Conservation (phyloP, 2,888 invertebrate genomes). For the Coleophora flavipennella region DNA sequence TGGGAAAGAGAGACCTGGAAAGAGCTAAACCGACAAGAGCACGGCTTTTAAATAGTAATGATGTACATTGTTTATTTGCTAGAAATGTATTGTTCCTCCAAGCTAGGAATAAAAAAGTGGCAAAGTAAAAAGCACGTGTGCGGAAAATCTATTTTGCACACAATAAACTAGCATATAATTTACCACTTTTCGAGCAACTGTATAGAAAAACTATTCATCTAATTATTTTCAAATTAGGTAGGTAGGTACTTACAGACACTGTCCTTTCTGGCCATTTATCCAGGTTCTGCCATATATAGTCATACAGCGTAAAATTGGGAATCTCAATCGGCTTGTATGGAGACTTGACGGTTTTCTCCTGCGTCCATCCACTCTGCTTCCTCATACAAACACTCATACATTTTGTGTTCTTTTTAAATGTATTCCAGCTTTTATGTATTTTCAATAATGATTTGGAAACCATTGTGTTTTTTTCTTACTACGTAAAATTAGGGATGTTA, state of each 20-base stretch:
- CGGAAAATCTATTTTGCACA: too few species aligned
- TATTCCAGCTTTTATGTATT: constrained; percentile 28
- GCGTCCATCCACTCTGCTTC: constrained; percentile 43
- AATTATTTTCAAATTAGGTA: too few species aligned
- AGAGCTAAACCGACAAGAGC: too few species aligned
- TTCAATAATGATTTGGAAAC: constrained; percentile 19
- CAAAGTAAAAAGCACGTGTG: too few species aligned
- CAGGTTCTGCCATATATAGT: constrained; percentile 75
- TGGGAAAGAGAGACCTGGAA: too few species aligned
- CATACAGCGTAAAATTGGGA: constrained; percentile 69
- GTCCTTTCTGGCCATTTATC: constrained; percentile 77
- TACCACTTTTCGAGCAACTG: too few species aligned
- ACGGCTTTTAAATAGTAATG: too few species aligned
- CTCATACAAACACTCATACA: constrained; percentile 25
- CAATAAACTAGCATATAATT: too few species aligned
- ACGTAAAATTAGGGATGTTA: background rate
- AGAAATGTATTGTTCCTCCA: too few species aligned
- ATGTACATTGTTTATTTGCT: too few species aligned
- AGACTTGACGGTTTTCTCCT: constrained; percentile 53
- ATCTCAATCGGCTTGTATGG: constrained; percentile 62
- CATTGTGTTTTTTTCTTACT: constrained; percentile 19
- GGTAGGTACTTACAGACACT: constrained; percentile 68
- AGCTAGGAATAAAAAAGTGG: too few species aligned
- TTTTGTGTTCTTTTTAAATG: constrained; percentile 27
- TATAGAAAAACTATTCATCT: too few species aligned